Conservation (phyloP, 2,113 vertebrate genomes). For the Amia ocellicauda region DNA sequence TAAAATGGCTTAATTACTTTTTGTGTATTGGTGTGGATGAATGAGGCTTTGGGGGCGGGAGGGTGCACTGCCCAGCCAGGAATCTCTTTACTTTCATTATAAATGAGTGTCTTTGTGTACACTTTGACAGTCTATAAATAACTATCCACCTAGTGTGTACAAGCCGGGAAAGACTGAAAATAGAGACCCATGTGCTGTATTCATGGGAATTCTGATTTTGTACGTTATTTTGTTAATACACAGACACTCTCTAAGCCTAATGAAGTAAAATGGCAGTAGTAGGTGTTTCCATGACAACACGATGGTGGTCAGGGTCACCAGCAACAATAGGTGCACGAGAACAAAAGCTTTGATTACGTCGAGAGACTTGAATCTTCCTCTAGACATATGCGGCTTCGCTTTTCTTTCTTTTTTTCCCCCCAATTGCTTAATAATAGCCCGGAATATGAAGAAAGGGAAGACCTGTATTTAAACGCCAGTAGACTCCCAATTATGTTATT, state of each 20-base stretch:
- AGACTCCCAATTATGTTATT: too few species aligned
- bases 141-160: neutral
- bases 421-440: too few species aligned
- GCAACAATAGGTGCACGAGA: slow-evolving; percentile 16
- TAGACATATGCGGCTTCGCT: neutral
- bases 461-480: too few species aligned
- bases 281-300: slow-evolving; percentile 20
- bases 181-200: neutral
- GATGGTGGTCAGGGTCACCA: slow-evolving; percentile 9
- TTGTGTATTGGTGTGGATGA: neutral
- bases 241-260: slow-evolving; percentile 16
- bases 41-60: too few species aligned
- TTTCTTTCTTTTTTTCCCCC: neutral
- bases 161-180: neutral
- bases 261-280: slow-evolving; percentile 26
- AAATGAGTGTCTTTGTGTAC: slow-evolving; percentile 4
- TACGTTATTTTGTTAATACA: slow-evolving; percentile 6
- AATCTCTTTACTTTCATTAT: slow-evolving; percentile 9
- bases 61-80: neutral
- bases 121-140: neutral
- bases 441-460: too few species aligned
- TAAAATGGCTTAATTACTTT: neutral
- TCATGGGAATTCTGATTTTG: slow-evolving; percentile 1
- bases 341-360: slow-evolving; percentile 20
- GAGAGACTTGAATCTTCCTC: slow-evolving; percentile 14